These are phyloP conservation scores for Polia nebulosa DNA, from an alignment of 2,888 invertebrate genomes.

Conservation along the genomic window DNA sequence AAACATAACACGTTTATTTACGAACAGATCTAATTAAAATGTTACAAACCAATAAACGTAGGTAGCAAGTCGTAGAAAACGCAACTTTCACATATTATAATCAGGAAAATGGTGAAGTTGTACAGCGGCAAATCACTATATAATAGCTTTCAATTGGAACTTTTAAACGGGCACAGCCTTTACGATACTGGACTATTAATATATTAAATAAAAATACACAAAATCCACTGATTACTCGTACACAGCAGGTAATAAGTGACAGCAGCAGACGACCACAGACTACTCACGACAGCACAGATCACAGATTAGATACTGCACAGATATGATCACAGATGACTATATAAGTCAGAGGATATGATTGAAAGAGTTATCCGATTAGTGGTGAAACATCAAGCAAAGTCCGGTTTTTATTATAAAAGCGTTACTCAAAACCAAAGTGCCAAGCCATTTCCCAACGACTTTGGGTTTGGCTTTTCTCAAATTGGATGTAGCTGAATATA, in stretches of 20 bases:
- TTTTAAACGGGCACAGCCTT: background rate
- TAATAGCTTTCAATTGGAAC: slow-evolving; percentile 9
- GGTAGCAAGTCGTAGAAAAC: slow-evolving; percentile 48
- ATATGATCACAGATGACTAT: too few species aligned
- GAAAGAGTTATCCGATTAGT: background rate
- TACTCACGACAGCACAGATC: background rate
- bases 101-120: slow-evolving; percentile 16
- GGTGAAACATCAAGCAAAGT: background rate
- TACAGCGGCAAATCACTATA: slow-evolving; percentile 17
- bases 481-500: background rate
- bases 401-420: background rate
- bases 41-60: slow-evolving; percentile 57
- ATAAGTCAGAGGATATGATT: too few species aligned
- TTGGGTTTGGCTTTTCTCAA: background rate
- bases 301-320: too few species aligned
- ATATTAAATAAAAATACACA: slow-evolving; percentile 31
- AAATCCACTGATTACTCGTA: slow-evolving; percentile 2
- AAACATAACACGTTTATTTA: slow-evolving; percentile 22
- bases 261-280: background rate
- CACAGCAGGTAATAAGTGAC: slow-evolving; percentile 4
- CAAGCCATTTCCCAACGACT: background rate
- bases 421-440: background rate
- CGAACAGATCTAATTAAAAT: slow-evolving; percentile 27
- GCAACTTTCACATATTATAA: slow-evolving; percentile 63
- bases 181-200: slow-evolving; percentile 1